A percentile compares a stretch with the other conserved stretches of the same genome.
Evolutionary conservation across 2,113 vertebrate species (phyloP).

Genomic region (Laticauda laticaudata): DNA sequence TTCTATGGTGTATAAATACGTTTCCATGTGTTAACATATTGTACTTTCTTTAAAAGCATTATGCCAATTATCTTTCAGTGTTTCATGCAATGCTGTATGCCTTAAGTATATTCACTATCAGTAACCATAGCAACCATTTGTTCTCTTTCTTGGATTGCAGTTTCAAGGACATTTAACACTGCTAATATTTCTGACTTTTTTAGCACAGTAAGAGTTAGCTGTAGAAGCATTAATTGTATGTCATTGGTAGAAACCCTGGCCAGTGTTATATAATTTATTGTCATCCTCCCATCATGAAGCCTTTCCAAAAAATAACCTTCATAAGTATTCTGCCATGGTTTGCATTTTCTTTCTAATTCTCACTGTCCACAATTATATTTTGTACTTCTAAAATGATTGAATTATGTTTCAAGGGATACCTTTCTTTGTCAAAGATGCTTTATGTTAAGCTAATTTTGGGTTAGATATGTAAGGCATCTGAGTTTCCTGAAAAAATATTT

Average conservation of each 20-base stretch:
- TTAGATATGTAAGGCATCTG: background rate
- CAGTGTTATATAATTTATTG: background rate
- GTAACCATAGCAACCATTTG: background rate
- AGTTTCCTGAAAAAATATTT: background rate
- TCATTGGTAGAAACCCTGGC: background rate
- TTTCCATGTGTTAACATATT: background rate
- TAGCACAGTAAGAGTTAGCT: background rate
- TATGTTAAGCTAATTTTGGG: background rate
- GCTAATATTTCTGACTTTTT: background rate
- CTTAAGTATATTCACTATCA: background rate
- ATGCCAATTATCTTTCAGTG: background rate
- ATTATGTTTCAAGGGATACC: background rate
- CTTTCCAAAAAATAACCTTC: background rate
- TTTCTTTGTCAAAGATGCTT: background rate
- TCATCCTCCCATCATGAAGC: background rate
- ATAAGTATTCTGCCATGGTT: background rate
- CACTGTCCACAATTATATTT: background rate
- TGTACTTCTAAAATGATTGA: background rate
- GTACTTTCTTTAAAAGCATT: background rate
- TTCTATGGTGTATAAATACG: background rate
- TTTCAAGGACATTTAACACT: background rate
- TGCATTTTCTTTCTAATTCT: background rate
- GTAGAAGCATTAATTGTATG: background rate
- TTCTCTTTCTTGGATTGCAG: background rate
- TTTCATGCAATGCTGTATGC: background rate